Percentiles rank a stretch among this genome's conserved stretches.
These are phyloP conservation scores for Drosophila basisetae DNA, from an alignment of 2,888 invertebrate genomes.

Conservation along the genomic window DNA sequence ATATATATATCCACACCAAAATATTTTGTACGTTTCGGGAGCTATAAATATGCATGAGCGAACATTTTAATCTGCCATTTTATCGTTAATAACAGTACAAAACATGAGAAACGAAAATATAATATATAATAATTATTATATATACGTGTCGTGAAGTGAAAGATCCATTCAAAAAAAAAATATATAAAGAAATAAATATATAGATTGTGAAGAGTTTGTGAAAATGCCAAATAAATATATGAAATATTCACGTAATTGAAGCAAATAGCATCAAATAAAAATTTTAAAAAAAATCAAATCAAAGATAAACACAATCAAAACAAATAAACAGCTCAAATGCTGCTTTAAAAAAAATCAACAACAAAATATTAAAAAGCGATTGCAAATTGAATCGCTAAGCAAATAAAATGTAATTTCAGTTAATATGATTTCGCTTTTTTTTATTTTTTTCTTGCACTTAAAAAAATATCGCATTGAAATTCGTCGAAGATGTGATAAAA, in stretches of 20 bases:
- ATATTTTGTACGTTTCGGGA: conserved; percentile 29
- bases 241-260: conserved; percentile 6
- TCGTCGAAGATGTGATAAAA: conserved; percentile 5
- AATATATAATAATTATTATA: conserved; percentile 13
- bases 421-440: not conserved
- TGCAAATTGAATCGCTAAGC: conserved; percentile 6
- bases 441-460: not conserved
- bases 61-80: conserved; percentile 52
- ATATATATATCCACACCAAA: conserved; percentile 18
- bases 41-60: conserved; percentile 72
- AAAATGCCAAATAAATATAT: conserved; percentile 1
- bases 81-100: conserved; percentile 48
- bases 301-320: conserved; percentile 5
- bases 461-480: conserved; percentile 29
- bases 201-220: conserved; percentile 40
- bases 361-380: conserved; percentile 4
- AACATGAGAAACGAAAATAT: conserved; percentile 13
- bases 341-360: not conserved
- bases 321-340: conserved; percentile 7
- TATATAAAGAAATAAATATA: not conserved
- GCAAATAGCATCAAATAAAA: not conserved
- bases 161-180: conserved; percentile 18
- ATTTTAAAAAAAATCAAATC: not conserved
- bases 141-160: conserved; percentile 35
- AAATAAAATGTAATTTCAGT: conserved; percentile 23